phyloP scores from a whole-genome alignment of 2,797 vertebrate genomes.

The Acanthiza pusilla region DNA sequence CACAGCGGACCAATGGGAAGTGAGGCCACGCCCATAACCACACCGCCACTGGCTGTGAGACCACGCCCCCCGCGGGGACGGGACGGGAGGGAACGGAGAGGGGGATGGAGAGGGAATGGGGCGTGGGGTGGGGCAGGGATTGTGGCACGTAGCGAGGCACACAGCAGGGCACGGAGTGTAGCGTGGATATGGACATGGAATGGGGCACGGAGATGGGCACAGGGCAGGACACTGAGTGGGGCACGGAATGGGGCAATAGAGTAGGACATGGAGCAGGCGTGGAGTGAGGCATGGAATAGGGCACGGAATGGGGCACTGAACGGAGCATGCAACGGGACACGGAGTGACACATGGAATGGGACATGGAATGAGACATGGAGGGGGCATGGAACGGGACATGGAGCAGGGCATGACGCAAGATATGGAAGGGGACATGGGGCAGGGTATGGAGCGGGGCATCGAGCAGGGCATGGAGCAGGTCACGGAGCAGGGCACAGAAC shows the following conservation, averaged over 20 bases:
- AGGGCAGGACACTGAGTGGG: background rate
- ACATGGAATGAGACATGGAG: too few species aligned
- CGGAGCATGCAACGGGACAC: accelerated
- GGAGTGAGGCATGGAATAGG: too few species aligned
- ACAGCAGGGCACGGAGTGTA: too few species aligned
- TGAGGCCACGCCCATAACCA: accelerated
- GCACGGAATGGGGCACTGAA: background rate
- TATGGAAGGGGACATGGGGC: background rate
- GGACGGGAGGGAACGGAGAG: background rate
- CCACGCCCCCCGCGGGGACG: background rate
- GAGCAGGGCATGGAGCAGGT: background rate
- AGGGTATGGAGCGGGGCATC: too few species aligned
- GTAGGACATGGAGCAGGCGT: accelerated
- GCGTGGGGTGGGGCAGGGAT: too few species aligned
- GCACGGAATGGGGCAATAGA: background rate
- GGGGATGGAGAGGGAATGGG: background rate
- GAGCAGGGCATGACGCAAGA: too few species aligned
- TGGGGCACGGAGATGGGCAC: too few species aligned
- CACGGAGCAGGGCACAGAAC: background rate
- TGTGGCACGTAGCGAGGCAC: too few species aligned
- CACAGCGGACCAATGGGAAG: background rate
- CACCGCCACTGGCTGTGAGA: background rate
- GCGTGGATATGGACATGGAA: background rate
- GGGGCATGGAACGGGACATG: background rate
- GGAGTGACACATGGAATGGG: background rate